phyloP scores from a whole-genome alignment of 2,888 invertebrate species.

The Ichneumoninae sp. region DNA sequence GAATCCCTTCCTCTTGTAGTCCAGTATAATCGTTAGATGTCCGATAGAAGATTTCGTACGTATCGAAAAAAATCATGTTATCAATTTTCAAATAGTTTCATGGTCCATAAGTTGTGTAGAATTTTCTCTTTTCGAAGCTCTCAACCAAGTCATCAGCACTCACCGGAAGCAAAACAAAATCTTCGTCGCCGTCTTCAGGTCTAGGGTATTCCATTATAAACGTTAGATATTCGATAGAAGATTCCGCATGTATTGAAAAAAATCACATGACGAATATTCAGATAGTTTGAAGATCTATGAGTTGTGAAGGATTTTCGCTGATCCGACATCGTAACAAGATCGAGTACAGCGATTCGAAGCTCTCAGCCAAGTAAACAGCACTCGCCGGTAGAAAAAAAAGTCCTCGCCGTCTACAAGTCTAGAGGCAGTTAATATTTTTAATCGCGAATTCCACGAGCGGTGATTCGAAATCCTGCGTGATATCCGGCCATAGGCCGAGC shows the following conservation, averaged over 20 bases:
- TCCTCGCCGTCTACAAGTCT: slow-evolving; percentile 3
- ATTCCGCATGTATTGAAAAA: neutral
- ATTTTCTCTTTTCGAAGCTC: neutral
- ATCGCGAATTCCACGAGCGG: slow-evolving; percentile 50
- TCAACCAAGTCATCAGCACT: too few relatives aligned
- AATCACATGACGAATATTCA: neutral
- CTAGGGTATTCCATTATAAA: slow-evolving; percentile 39
- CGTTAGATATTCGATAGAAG: neutral
- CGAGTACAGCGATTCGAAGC: neutral
- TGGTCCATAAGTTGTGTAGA: neutral
- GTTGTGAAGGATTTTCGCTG: too few relatives aligned
- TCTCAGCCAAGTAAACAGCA: neutral
- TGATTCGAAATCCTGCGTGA: slow-evolving; percentile 63
- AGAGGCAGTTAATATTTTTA: slow-evolving; percentile 38
- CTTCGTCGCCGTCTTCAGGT: neutral
- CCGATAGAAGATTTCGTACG: neutral
- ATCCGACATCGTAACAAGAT: neutral
- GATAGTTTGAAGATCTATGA: too few relatives aligned
- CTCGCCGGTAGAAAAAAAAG: neutral
- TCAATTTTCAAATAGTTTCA: neutral
- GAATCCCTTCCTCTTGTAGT: slow-evolving; percentile 69
- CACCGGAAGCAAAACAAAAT: too few relatives aligned
- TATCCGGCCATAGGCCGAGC: slow-evolving; percentile 56
- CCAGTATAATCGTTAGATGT: slow-evolving; percentile 51
- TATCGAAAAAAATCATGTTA: neutral